These are phyloP conservation scores for Pollenia angustigena DNA, from an alignment of 2,888 invertebrate species.

Conservation along the genomic window DNA sequence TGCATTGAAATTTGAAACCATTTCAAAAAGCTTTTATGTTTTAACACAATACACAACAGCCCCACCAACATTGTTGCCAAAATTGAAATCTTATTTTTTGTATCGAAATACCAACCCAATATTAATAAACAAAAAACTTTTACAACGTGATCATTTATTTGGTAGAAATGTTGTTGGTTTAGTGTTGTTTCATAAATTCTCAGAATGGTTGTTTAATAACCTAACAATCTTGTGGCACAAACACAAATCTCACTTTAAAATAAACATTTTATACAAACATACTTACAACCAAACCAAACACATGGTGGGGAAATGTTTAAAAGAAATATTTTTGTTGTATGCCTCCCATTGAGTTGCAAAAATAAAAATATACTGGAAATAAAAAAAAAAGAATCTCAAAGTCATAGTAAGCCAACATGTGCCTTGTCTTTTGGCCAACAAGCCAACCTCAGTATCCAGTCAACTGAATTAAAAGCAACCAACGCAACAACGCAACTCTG, in stretches of 20 bases:
- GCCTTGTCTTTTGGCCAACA: constrained; percentile 26
- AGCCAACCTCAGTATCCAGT: constrained; percentile 31
- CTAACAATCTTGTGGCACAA: constrained; percentile 64
- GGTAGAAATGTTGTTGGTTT: constrained; percentile 51
- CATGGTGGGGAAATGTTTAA: constrained; percentile 50
- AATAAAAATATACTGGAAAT: constrained; percentile 30
- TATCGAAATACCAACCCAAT: constrained; percentile 35
- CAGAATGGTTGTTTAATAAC: constrained; percentile 68
- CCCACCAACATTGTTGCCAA: constrained; percentile 38
- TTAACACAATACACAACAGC: not conserved
- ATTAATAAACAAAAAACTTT: constrained; percentile 23
- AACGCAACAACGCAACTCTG: constrained; percentile 69
- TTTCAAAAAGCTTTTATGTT: constrained; percentile 37
- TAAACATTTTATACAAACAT: constrained; percentile 30
- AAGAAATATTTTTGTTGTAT: constrained; percentile 64
- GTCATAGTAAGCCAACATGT: constrained; percentile 44
- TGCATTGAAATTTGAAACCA: constrained; percentile 51
- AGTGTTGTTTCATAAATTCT: constrained; percentile 60
- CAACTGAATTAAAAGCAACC: constrained; percentile 51
- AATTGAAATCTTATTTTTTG: constrained; percentile 60
- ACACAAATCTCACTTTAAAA: constrained; percentile 51
- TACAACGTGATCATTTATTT: constrained; percentile 64
- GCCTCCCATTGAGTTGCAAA: constrained; percentile 68
- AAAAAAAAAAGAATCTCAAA: constrained; percentile 40
- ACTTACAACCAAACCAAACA: constrained; percentile 41